A percentile compares a stretch with the other conserved stretches of the same genome.
These are phyloP conservation scores for Coreius guichenoti DNA, from an alignment of 2,797 vertebrate genomes.

Conservation along the genomic window DNA sequence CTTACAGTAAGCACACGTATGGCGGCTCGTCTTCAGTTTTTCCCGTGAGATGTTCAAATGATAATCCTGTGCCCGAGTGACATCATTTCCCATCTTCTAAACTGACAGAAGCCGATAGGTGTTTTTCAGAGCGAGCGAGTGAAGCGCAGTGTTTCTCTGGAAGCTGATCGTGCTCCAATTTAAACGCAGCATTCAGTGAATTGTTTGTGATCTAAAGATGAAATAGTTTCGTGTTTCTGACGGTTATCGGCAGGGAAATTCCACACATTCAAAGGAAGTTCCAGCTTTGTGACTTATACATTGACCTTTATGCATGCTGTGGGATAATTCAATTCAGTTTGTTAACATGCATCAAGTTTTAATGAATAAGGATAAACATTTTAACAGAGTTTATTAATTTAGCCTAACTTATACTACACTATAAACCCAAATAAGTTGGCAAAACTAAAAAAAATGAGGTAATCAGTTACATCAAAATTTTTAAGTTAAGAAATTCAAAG, in stretches of 20 bases:
- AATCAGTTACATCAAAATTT: too few species aligned
- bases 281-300: neutral
- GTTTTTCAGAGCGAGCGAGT: neutral
- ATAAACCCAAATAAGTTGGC: too few species aligned
- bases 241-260: conserved; percentile 47
- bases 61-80: neutral
- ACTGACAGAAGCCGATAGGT: conserved; percentile 3
- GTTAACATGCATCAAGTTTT: neutral
- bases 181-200: neutral
- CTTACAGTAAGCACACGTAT: neutral
- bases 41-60: conserved; percentile 15
- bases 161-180: conserved; percentile 5
- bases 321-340: neutral
- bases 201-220: conserved; percentile 44
- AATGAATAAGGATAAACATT: neutral
- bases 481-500: too few species aligned
- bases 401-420: neutral
- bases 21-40: neutral
- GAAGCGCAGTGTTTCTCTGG: neutral
- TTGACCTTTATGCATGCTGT: neutral
- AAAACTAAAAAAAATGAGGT: too few species aligned
- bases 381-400: neutral
- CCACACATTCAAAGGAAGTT: conserved; percentile 19
- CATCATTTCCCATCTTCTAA: conserved; percentile 12
- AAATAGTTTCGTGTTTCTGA: conserved; percentile 36